Base-by-base conservation (phyloP, 2,797 vertebrate genomes). In the Bradypus variegatus region DNA sequence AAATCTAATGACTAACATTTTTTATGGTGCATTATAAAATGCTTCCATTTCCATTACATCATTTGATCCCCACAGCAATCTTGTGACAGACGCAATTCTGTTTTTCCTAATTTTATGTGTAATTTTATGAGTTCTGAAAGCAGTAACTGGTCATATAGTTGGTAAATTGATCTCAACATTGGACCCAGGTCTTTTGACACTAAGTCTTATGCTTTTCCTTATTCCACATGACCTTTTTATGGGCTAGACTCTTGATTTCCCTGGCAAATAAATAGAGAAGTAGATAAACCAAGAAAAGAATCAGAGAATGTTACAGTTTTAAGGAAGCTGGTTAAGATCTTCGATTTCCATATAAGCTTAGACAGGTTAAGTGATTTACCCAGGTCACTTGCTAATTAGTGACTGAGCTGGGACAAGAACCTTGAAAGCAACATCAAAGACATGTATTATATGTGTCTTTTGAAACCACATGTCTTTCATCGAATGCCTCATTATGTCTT, bases 21-120 rank as follows among this genome's bases (percentile, higher is more conserved):
- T 94, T 96, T 93, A 95, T 93, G 86, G 77, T 86, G 73, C 88
- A 85, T 95, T 95, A 93, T 92, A 93, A 84, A 96, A 95, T 91
- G 86, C 94, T 96, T 94, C 92, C 90, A 92, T 91, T 95, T 93
- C 72, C 77, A 91, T 95, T 86, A 94, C 92, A 80, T 95, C 94
- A 95, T 91, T 90, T 53, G 48, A 73, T 67, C 84, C 72, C 65
- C 41, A 13, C 36, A 92, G 73, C 91, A 88, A 48, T 89, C 78
- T 90, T 75, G 45, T 76, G 83, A 90, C 33, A 88, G 48, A 64
- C 31, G 81, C 62, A 38, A 50, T 70, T 94, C 90, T 91, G 82
- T 76, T 95, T 50, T 93, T 93, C 81, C 76, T 94, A 36, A 92
- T 92, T 94, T 94, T 88, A 48, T 73, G 38, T 90, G 29, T 55